Percentiles rank a stretch among this genome's conserved stretches.
phyloP scores from a whole-genome alignment of 53 echinoderm and acorn worm genomes.

The Paelopatides confundens region DNA sequence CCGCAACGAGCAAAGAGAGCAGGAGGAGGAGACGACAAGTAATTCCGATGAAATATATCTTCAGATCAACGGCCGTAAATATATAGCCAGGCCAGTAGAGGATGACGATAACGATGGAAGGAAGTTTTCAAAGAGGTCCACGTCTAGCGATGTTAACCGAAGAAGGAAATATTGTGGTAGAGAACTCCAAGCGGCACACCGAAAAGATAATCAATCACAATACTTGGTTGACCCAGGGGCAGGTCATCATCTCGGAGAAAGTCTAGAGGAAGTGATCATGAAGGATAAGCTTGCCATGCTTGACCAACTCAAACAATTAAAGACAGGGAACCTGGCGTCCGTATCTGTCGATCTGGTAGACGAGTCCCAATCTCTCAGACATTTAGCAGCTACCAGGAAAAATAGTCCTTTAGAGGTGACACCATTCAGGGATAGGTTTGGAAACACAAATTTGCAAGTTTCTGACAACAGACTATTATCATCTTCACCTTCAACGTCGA shows the following conservation, averaged over 20 bases:
- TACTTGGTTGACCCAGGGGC: neutral
- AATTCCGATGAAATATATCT: slow-evolving; percentile 30
- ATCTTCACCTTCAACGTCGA: neutral
- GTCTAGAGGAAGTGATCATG: slow-evolving; percentile 23
- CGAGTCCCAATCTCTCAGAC: neutral
- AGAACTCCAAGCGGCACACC: neutral
- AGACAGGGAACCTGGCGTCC: neutral
- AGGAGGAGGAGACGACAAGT: neutral
- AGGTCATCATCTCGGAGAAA: neutral
- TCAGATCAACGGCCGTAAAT: slow-evolving; percentile 30
- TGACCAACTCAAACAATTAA: neutral
- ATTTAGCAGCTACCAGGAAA: neutral
- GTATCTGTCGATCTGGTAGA: neutral
- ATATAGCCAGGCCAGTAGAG: slow-evolving; percentile 42
- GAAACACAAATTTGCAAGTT: neutral
- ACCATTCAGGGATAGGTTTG: neutral
- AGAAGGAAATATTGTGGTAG: neutral
- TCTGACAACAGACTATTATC: neutral
- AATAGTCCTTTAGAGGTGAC: neutral
- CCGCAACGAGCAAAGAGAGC: too few species aligned
- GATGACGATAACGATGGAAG: neutral
- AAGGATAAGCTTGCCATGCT: slow-evolving; percentile 20
- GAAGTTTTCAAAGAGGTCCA: neutral
- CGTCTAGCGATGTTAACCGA: neutral
- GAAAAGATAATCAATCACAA: neutral